These are phyloP conservation scores for Druon quercuslanigerum DNA, from an alignment of 1,140 invertebrate species.

Conservation along the genomic window DNA sequence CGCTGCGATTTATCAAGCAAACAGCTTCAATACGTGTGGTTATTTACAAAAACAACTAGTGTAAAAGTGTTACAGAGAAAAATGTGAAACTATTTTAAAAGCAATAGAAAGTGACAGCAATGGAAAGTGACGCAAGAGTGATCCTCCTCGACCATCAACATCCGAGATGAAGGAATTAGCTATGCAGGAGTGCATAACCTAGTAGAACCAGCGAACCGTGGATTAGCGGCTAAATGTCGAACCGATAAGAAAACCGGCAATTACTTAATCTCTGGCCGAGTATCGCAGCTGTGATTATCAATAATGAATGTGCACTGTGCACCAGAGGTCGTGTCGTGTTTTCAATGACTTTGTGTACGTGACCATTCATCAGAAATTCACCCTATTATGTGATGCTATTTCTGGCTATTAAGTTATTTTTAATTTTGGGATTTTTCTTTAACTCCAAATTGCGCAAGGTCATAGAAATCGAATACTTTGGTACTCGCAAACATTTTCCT, in stretches of 20 bases:
- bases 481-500: not conserved
- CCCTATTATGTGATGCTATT: conserved; percentile 12
- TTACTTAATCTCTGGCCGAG: conserved; percentile 63
- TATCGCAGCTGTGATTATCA: conserved; percentile 63
- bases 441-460: not conserved
- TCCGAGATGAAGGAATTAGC: conserved; percentile 44
- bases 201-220: conserved; percentile 38
- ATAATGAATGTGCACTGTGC: conserved; percentile 59
- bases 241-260: conserved; percentile 62
- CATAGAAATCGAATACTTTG: not conserved
- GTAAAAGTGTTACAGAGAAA: not conserved
- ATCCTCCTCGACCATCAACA: conserved; percentile 41
- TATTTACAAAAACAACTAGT: not conserved
- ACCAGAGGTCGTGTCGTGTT: conserved; percentile 48
- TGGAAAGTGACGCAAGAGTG: conserved; percentile 13
- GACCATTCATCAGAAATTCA: conserved; percentile 53
- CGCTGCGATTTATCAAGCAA: too few species aligned
- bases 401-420: conserved; percentile 22
- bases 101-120: not conserved
- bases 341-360: conserved; percentile 43
- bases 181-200: conserved; percentile 45
- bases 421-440: not conserved
- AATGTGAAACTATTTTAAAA: not conserved
- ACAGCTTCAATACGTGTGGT: not conserved
- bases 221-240: conserved; percentile 54